A percentile compares a stretch with the other conserved stretches of the same genome.
phyloP scores from a whole-genome alignment of 2,888 invertebrate genomes.

The Stictocephala bisonia region DNA sequence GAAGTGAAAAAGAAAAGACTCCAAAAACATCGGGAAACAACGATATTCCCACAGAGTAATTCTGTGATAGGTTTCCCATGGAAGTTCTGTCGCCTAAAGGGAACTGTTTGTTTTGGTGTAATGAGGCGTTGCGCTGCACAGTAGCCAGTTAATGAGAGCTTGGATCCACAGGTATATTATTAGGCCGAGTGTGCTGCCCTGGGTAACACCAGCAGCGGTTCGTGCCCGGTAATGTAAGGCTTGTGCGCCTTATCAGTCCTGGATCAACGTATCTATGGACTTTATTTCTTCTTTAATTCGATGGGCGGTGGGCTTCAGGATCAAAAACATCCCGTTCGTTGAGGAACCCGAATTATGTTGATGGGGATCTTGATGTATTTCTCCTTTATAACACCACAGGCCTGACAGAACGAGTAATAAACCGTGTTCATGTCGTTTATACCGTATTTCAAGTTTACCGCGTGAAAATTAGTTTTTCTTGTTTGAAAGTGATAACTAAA shows the following conservation, averaged over 20 bases:
- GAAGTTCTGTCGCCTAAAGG: conserved; percentile 20
- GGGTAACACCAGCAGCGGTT: conserved; percentile 33
- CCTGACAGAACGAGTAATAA: too few species aligned
- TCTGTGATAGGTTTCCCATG: conserved; percentile 24
- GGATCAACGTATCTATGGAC: background rate
- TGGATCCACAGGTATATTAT: conserved; percentile 5
- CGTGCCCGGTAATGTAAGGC: conserved; percentile 31
- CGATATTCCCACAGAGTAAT: conserved; percentile 32
- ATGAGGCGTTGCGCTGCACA: conserved; percentile 19
- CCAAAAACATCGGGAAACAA: conserved; percentile 28
- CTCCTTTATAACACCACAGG: too few species aligned
- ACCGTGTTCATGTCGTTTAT: too few species aligned
- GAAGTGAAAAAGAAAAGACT: conserved; percentile 12
- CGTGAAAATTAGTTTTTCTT: too few species aligned
- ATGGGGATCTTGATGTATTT: too few species aligned
- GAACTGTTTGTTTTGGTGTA: conserved; percentile 26
- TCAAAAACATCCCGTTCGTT: too few species aligned
- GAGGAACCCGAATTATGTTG: too few species aligned
- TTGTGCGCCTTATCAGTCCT: conserved; percentile 37
- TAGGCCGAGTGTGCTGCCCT: conserved; percentile 15
- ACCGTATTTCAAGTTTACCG: too few species aligned
- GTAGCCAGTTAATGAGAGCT: conserved; percentile 22
- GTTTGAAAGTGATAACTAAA: too few species aligned
- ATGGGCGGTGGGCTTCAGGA: too few species aligned
- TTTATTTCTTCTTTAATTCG: conserved; percentile 42